A percentile compares a stretch with the other conserved stretches of the same genome.
Evolutionary conservation across 2,113 vertebrate genomes (phyloP).

Genomic region (Triplophysa rosa): DNA sequence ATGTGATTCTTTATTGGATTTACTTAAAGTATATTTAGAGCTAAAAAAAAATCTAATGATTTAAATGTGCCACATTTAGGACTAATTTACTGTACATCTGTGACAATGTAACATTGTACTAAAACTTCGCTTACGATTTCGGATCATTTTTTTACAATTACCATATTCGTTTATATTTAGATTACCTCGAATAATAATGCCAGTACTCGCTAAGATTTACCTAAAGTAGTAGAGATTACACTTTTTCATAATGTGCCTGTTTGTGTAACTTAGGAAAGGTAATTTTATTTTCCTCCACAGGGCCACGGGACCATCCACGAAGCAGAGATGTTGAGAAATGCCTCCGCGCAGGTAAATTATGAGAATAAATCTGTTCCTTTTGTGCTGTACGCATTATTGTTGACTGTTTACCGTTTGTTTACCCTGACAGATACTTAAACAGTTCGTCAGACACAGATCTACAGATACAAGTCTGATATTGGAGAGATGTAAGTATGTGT

Average conservation of each 20-base stretch:
- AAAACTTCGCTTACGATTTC: no score
- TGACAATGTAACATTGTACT: neutral
- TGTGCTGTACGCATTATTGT: neutral
- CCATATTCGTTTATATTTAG: no score
- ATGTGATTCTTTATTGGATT: constrained; percentile 12
- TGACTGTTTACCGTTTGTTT: neutral
- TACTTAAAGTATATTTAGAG: neutral
- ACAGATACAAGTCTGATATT: constrained; percentile 77
- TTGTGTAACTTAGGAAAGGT: neutral
- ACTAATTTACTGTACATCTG: neutral
- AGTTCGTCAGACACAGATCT: constrained; percentile 77
- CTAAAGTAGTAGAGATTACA: no score
- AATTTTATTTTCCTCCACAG: neutral
- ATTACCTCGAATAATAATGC: neutral
- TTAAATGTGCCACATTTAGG: neutral
- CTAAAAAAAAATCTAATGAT: neutral
- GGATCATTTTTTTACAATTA: no score
- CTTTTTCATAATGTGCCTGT: neutral
- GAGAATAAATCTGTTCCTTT: neutral
- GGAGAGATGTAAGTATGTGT: constrained; percentile 86
- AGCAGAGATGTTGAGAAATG: constrained; percentile 66
- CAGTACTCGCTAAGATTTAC: constrained; percentile 19
- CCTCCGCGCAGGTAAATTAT: constrained; percentile 65
- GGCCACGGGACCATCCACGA: neutral
- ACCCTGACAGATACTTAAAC: constrained; percentile 76